These are phyloP conservation scores for Procavia capensis DNA, from an alignment of 2,113 vertebrate species.

Conservation along the genomic window DNA sequence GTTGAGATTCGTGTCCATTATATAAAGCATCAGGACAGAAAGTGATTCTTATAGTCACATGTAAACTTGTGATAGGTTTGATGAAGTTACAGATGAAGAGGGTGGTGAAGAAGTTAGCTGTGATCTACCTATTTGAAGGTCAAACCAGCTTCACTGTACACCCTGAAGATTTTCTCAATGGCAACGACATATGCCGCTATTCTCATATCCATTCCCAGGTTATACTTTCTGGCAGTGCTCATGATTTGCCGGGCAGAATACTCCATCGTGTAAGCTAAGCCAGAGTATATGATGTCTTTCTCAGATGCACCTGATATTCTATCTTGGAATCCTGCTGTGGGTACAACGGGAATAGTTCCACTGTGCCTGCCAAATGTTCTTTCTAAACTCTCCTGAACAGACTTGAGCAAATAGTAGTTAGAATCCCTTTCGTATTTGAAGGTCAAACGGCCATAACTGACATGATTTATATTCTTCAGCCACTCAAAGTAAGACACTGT, in stretches of 20 bases:
- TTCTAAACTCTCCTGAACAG: constrained; percentile 94
- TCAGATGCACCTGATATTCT: constrained; percentile 95
- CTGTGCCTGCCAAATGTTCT: constrained; percentile 95
- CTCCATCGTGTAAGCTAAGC: constrained; percentile 94
- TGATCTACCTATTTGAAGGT: constrained; percentile 91
- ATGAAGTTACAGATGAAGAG: constrained; percentile 63
- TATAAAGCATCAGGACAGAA: constrained; percentile 74
- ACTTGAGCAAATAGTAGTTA: constrained; percentile 95
- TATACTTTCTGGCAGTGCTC: constrained; percentile 93
- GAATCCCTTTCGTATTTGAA: constrained; percentile 96
- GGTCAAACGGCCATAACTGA: constrained; percentile 94
- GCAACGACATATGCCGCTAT: constrained; percentile 94
- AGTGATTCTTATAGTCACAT: constrained; percentile 84
- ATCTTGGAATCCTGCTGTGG: constrained; percentile 95
- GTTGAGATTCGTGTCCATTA: constrained; percentile 81
- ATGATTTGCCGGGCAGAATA: constrained; percentile 91
- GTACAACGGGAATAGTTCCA: constrained; percentile 92
- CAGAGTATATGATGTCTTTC: constrained; percentile 95
- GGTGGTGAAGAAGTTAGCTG: neutral
- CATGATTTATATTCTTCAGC: constrained; percentile 95
- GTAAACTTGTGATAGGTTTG: constrained; percentile 86
- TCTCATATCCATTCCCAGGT: constrained; percentile 94
- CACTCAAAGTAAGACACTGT: constrained; percentile 95
- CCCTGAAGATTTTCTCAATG: constrained; percentile 95
- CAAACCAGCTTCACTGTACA: constrained; percentile 94